Conservation (phyloP, 2,888 invertebrate species). For the Peribatodes rhomboidaria region DNA sequence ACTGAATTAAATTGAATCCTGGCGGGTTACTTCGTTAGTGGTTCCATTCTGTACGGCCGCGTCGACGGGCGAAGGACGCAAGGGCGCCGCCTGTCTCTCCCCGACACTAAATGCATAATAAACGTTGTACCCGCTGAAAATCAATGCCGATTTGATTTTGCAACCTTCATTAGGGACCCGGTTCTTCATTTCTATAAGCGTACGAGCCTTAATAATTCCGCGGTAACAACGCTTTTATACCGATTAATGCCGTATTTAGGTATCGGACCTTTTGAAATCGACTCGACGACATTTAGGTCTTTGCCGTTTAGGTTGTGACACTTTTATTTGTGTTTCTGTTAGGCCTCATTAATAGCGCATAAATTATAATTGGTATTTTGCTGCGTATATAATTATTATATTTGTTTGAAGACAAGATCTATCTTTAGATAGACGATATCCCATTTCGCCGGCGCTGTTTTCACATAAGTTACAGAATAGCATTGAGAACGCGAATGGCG, state of each 20-base stretch:
- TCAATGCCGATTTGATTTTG: conserved; percentile 84
- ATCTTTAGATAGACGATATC: conserved; percentile 30
- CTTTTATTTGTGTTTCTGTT: conserved; percentile 64
- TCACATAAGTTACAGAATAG: conserved; percentile 55
- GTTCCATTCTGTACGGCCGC: conserved; percentile 36
- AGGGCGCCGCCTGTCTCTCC: conserved; percentile 56
- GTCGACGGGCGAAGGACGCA: conserved; percentile 42
- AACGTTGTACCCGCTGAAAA: conserved; percentile 77
- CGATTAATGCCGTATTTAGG: conserved; percentile 81
- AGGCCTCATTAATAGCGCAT: conserved; percentile 66
- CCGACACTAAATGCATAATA: conserved; percentile 76
- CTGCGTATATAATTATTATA: neutral
- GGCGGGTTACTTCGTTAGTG: conserved; percentile 63
- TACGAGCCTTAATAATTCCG: conserved; percentile 79
- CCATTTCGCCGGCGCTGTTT: conserved; percentile 29
- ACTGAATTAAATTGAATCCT: conserved; percentile 67
- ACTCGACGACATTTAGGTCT: conserved; percentile 50
- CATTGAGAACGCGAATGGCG: conserved; percentile 62
- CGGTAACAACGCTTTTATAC: conserved; percentile 80
- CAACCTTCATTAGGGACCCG: conserved; percentile 84
- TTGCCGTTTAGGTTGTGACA: conserved; percentile 63
- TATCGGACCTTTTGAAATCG: conserved; percentile 79
- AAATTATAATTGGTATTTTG: conserved; percentile 63
- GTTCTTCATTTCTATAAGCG: conserved; percentile 84
- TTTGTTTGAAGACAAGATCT: conserved; percentile 36